Evolutionary conservation across 2,113 vertebrate species (phyloP).

Genomic region (Leptocoma aspasia): DNA sequence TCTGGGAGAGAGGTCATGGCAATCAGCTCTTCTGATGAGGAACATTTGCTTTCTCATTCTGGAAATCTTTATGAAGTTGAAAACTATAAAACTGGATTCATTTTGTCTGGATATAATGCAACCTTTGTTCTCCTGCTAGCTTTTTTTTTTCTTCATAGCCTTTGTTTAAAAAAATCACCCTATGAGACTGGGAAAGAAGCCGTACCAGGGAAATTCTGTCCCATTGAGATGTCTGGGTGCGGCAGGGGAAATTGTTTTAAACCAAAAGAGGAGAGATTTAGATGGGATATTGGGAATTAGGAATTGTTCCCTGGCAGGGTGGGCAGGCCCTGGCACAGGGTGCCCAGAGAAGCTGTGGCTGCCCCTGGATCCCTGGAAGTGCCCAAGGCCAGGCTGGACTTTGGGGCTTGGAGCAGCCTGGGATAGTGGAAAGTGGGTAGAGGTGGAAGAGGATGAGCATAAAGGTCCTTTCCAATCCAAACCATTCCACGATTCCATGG

Average conservation of each 20-base stretch:
- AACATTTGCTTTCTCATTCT: not conserved
- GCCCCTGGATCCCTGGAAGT: not conserved
- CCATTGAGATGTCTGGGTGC: not conserved
- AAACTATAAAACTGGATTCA: not conserved
- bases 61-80: not conserved
- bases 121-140: not conserved
- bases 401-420: not conserved
- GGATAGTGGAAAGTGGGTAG: not conserved
- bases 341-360: not conserved
- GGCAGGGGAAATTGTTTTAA: not conserved
- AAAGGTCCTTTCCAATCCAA: not conserved
- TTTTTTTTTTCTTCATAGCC: not conserved
- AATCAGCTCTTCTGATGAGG: not conserved
- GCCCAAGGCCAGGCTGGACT: not conserved
- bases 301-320: not conserved
- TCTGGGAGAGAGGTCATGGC: not conserved
- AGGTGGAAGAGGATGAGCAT: not conserved
- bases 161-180: not conserved
- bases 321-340: not conserved
- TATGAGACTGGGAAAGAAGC: not conserved
- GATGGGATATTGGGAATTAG: not conserved
- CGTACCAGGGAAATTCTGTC: not conserved
- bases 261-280: not conserved
- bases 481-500: not conserved
- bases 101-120: not conserved